A percentile compares a stretch with the other conserved stretches of the same genome.
phyloP scores from a whole-genome alignment of 2,113 vertebrate species.

The Todiramphus chloris region DNA sequence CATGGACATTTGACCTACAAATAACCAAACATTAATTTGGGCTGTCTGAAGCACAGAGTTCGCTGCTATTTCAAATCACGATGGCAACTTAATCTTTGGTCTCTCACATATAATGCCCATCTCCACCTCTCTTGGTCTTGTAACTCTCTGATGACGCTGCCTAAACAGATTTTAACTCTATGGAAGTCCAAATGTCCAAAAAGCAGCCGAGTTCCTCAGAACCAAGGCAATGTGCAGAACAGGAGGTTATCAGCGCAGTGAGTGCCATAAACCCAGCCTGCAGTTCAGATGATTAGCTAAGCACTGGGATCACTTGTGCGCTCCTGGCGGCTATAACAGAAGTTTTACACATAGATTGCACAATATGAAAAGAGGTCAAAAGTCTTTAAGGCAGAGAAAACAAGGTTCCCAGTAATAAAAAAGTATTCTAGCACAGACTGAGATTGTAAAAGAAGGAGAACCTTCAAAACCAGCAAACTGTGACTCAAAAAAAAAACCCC shows the following conservation, averaged over 20 bases:
- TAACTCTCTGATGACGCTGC: not conserved
- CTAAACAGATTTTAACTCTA: not conserved
- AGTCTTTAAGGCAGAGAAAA: not conserved
- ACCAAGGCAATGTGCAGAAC: not conserved
- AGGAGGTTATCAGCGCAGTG: not conserved
- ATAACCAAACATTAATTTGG: not conserved
- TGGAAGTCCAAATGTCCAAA: not conserved
- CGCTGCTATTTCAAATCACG: not conserved
- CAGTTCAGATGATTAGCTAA: not conserved
- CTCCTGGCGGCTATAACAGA: not conserved
- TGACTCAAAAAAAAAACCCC: not conserved
- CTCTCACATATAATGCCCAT: not conserved
- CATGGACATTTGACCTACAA: not conserved
- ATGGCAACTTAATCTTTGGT: not conserved
- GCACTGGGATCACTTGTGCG: not conserved
- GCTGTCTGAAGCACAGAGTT: not conserved
- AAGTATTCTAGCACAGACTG: not conserved
- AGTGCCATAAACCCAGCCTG: not conserved
- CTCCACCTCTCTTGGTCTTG: not conserved
- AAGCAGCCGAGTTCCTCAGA: not conserved
- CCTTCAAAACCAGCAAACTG: not conserved
- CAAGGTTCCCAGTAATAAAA: not conserved
- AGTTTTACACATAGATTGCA: not conserved
- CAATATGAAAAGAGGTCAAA: not conserved
- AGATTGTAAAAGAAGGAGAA: not conserved